Conservation (phyloP, 2,113 vertebrate genomes). For the Trematocara stigmaticum region DNA sequence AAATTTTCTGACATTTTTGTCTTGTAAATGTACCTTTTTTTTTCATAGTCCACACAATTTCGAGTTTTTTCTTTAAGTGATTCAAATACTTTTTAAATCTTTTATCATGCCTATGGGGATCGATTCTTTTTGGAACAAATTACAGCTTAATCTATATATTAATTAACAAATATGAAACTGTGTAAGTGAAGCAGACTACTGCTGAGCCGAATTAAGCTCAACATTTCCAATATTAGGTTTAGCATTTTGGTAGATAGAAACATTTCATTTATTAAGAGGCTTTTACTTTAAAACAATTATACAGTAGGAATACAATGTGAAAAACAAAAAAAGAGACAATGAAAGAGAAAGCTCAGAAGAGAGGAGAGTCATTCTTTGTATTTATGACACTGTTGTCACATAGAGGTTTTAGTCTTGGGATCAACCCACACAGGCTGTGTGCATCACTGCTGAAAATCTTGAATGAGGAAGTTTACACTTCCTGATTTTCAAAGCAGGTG, state of each 20-base stretch:
- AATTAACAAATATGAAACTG: background rate
- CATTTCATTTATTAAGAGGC: background rate
- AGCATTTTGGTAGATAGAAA: fast-evolving
- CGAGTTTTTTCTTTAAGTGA: background rate
- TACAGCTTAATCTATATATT: fast-evolving
- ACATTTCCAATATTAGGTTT: background rate
- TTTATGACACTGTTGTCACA: background rate
- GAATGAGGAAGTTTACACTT: background rate
- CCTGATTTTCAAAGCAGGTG: background rate
- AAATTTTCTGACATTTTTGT: background rate
- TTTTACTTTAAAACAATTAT: background rate
- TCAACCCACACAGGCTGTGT: background rate
- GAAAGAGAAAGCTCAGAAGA: background rate
- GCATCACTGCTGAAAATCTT: background rate
- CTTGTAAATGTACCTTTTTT: background rate
- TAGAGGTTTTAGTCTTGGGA: background rate
- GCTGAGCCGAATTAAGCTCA: fast-evolving
- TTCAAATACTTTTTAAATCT: background rate
- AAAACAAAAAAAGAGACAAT: fast-evolving
- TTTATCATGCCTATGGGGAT: background rate
- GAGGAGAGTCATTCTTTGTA: background rate
- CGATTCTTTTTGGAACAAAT: fast-evolving
- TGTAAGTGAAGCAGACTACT: background rate
- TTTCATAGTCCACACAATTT: background rate
- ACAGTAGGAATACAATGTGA: background rate